Evolutionary conservation across 2,113 vertebrate species (phyloP).

Genomic region (Fregetta grallaria): DNA sequence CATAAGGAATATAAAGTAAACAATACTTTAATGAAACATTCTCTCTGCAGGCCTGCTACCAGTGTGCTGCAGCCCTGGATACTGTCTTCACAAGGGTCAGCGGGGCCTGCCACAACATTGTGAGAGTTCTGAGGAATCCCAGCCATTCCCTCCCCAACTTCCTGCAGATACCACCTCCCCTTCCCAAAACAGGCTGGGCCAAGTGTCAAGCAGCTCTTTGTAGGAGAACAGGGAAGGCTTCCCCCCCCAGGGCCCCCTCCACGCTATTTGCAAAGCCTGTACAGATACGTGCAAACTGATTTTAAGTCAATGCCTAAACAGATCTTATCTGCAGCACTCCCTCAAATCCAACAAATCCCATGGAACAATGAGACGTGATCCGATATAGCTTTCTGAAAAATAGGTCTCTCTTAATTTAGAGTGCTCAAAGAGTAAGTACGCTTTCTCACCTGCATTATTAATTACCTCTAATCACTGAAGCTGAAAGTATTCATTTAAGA

Average conservation of each 20-base stretch:
- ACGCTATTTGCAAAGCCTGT: neutral
- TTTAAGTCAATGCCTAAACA: neutral
- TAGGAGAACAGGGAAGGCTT: neutral
- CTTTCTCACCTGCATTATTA: constrained; percentile 35
- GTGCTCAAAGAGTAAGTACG: neutral
- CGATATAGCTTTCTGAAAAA: constrained; percentile 12
- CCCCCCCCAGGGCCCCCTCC: neutral
- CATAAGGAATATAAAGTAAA: constrained; percentile 42
- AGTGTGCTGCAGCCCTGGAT: neutral
- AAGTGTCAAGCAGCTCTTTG: neutral
- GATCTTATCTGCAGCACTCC: neutral
- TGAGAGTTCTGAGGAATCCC: constrained; percentile 10
- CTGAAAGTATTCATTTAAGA: constrained; percentile 29
- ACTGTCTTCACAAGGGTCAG: neutral
- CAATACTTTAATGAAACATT: constrained; percentile 14
- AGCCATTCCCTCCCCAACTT: neutral
- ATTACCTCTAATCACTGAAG: constrained; percentile 42
- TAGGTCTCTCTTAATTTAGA: constrained; percentile 54
- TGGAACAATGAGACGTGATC: neutral
- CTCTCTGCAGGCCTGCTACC: neutral
- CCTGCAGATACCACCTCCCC: neutral
- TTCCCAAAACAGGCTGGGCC: neutral
- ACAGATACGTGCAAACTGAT: neutral
- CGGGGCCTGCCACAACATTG: neutral
- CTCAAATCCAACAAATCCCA: neutral